A percentile compares a stretch with the other conserved stretches of the same genome.
Conservation (phyloP, 2,797 vertebrate genomes). For the Melanotaenia nigrans region DNA sequence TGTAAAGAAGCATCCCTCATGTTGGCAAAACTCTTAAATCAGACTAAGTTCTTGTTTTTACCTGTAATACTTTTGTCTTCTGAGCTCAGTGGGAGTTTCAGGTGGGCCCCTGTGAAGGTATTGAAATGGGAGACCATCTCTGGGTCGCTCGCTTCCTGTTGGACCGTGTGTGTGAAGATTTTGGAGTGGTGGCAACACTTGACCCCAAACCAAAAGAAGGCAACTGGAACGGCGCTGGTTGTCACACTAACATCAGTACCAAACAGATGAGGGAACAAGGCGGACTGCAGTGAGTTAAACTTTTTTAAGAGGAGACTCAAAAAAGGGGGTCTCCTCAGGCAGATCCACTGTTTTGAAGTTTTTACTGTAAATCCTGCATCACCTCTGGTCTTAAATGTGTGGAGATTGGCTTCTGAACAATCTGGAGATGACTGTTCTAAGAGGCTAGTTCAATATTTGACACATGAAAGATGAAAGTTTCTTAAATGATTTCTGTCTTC, state of each 20-base stretch:
- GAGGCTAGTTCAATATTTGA: no score
- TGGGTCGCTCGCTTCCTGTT: slow-evolving; percentile 90
- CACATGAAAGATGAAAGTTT: no score
- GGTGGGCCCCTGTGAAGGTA: slow-evolving; percentile 88
- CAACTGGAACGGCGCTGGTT: slow-evolving; percentile 89
- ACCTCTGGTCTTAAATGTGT: no score
- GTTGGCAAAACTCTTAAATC: background rate
- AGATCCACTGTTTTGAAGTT: no score
- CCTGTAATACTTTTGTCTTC: background rate
- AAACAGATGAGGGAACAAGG: slow-evolving; percentile 83
- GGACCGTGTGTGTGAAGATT: slow-evolving; percentile 90
- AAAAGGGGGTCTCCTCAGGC: background rate
- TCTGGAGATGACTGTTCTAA: no score
- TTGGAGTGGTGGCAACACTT: slow-evolving; percentile 86
- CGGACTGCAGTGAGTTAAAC: slow-evolving; percentile 85
- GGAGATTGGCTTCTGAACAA: no score
- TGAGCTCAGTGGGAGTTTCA: slow-evolving; percentile 90
- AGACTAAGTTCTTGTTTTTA: background rate
- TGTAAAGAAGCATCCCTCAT: background rate
- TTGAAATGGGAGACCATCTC: slow-evolving; percentile 89
- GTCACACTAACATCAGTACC: slow-evolving; percentile 92
- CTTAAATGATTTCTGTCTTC: no score
- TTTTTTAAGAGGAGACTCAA: background rate
- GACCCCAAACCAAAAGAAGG: slow-evolving; percentile 89
- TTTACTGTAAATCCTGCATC: no score